Base-by-base conservation (phyloP, 2,888 invertebrate species). In the Cheiracanthium punctorium region DNA sequence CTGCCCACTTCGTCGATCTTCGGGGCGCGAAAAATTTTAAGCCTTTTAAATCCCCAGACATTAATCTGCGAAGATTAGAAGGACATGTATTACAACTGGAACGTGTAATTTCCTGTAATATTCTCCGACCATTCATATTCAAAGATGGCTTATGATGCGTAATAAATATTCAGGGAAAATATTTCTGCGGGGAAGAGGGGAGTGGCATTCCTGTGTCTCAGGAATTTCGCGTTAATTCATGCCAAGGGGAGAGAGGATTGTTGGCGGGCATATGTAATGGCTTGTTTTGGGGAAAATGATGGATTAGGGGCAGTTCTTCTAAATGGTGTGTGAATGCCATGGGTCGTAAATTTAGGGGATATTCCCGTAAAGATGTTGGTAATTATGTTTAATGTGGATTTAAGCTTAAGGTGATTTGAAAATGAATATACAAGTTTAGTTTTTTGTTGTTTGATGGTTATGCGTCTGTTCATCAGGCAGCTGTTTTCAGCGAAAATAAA, bases 11-110 rank as follows among this genome's bases (percentile, higher is more conserved):
- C 48, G 17, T 17, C 17, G 14, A 79, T 79, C 52, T 71, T 24
- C 58, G 14, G n/a, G n/a, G n/a, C n/a, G 84, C 67, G 72, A n/a
- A 74, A 74, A 84, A 84, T 58, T 65, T 52, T 84, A 84, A 84
- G 84, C 84, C 58, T n/a, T 12, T 52, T 79, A 72, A 84, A 84
- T 84, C 84, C 79, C 79, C 28, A 58, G 73, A 84, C 73, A 84
- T 74, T 84, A 84, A 84, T 84, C 67, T 84, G 17, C 43, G 10
- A 12, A 67, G 79, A 79, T 84, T 79, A 84, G 32, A 20, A 58
- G 73, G 74, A 69, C 79, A 69, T 69, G 72, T 79, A 79, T 79
- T 84, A 84, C 84, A 84, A 84, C 79, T 84, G 84, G 58, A 79
- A 73, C 52, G 77, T 73, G 77, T 79, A 84, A 84, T 84, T 84